These are phyloP conservation scores for Itoplectis maculator DNA, from an alignment of 2,888 invertebrate species.

Conservation along the genomic window DNA sequence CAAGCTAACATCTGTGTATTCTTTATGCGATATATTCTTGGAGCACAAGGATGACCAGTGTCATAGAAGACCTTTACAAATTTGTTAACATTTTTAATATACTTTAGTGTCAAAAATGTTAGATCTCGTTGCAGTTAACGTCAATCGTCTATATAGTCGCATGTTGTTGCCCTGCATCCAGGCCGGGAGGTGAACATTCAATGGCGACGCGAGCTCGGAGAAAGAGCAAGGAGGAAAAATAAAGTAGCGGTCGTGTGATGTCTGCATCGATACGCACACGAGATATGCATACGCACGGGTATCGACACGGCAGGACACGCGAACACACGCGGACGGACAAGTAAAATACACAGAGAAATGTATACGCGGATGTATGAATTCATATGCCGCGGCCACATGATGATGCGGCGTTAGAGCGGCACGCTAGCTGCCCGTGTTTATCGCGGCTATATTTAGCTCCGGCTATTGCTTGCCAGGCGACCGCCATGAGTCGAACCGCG, in stretches of 20 bases:
- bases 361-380: constrained; percentile 31
- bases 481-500: constrained; percentile 73
- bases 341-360: constrained; percentile 24
- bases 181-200: constrained; percentile 76
- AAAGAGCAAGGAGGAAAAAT: constrained; percentile 62
- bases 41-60: no score
- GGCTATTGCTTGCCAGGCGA: constrained; percentile 79
- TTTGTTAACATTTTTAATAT: no score
- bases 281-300: constrained; percentile 14
- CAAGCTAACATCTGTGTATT: no score
- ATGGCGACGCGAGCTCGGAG: constrained; percentile 79
- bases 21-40: no score
- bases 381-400: constrained; percentile 65
- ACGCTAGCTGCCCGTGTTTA: constrained; percentile 82
- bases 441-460: constrained; percentile 82
- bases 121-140: no score
- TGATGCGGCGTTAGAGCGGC: constrained; percentile 73
- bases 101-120: no score
- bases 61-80: no score
- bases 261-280: background rate
- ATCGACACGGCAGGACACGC: constrained; percentile 6
- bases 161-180: no score
- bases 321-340: background rate
- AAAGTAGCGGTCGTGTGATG: background rate
- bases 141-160: no score